Base-by-base conservation (phyloP, 1,140 invertebrate genomes). In the Nasonia vitripennis region DNA sequence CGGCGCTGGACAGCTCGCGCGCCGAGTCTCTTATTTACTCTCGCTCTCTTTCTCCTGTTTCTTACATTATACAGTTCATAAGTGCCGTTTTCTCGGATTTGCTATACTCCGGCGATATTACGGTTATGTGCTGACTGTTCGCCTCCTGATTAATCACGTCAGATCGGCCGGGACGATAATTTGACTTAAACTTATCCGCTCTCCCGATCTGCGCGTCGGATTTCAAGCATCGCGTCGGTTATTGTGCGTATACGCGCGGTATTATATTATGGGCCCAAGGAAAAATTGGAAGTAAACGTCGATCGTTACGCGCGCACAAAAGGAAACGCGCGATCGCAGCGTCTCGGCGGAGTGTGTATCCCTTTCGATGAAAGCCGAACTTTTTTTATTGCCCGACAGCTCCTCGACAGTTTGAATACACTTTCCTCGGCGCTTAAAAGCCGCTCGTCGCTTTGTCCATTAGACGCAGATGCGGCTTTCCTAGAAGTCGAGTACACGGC, bases 1-100 rank as follows among this genome's bases (percentile, higher is more conserved):
- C 14, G 73, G 51, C 41, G 71, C 41, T 37, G n/a, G 17, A 34
- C 14, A 41, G 74, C 34, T 11, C 79, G 79, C 79, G 79, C 70
- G 79, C 37, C 67, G 70, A 70, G 68, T 55, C 17, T 55, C 17
- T 17, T 20, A 62, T 20, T 45, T 45, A 62, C 7, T 4, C 17
- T 7, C 55, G 12, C 12, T 62, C 55, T n/a, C 55, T 20, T n/a
- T 62, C 55, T n/a, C 55, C 4, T n/a, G 55, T 62, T 62, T 62
- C 2, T 62, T 62, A n/a, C 2, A 9, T 7, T 41, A 41, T 41
- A 41, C 0, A 45, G 41, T 45, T 45, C 1, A 9, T 45, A 45
- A 45, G 41, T 62, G 17, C 6, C 55, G 17, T n/a, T 20, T 62
- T n/a, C 55, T 62, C 6, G 55, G 17, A 20, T 62, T 62, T 62